Conservation (phyloP, 2,888 invertebrate genomes). For the Lasioglossum zephyrum region DNA sequence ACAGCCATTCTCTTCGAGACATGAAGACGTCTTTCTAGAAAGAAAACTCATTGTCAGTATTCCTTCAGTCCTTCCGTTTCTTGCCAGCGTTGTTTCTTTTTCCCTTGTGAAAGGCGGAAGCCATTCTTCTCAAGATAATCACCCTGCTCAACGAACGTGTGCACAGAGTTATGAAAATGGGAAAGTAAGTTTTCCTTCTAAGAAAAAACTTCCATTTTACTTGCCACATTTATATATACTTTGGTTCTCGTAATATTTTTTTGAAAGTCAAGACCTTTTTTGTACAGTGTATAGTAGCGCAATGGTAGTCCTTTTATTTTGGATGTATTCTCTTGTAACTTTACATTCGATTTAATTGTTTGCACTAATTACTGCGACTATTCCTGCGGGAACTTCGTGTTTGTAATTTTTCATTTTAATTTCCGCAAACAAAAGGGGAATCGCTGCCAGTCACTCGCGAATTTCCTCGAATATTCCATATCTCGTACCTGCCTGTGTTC, state of each 20-base stretch:
- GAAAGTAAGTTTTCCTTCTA: slow-evolving; percentile 12
- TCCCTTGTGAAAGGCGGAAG: neutral
- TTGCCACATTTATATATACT: neutral
- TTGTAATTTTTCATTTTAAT: neutral
- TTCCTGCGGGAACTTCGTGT: neutral
- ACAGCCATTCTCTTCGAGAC: neutral
- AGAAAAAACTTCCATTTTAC: neutral
- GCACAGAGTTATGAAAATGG: neutral
- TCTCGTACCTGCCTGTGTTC: neutral
- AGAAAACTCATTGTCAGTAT: neutral
- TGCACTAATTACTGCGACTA: neutral
- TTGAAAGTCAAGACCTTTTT: neutral
- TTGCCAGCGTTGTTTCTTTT: neutral
- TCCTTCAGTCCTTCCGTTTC: neutral
- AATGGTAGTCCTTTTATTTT: neutral
- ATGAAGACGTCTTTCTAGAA: neutral
- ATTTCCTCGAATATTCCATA: neutral
- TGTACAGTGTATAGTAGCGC: neutral
- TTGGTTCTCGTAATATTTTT: neutral
- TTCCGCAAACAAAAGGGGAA: neutral
- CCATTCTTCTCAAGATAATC: slow-evolving; percentile 21
- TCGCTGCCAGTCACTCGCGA: too few relatives aligned
- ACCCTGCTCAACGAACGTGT: slow-evolving; percentile 22
- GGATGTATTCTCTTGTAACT: neutral
- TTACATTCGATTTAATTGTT: neutral